Conservation (phyloP, 2,113 vertebrate genomes). For the Takifugu bimaculatus region DNA sequence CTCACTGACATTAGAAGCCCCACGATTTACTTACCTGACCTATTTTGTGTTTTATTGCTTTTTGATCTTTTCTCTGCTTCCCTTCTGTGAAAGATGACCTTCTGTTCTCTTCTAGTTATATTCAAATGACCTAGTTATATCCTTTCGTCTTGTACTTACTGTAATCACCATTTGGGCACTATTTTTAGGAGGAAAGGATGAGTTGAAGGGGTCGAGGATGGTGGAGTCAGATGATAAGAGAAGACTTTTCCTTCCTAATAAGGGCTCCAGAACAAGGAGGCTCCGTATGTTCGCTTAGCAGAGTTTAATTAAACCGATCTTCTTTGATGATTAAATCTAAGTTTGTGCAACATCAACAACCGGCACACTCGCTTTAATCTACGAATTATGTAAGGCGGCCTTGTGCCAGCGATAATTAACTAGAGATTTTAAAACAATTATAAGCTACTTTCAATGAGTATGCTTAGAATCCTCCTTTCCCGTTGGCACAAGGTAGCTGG, state of each 20-base stretch:
- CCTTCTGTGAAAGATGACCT: background rate
- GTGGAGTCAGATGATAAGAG: background rate
- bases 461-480: background rate
- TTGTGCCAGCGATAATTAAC: slow-evolving; percentile 31
- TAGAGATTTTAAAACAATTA: slow-evolving; percentile 13
- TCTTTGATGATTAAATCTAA: slow-evolving; percentile 44
- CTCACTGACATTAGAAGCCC: background rate
- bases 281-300: slow-evolving; percentile 10
- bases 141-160: background rate
- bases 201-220: background rate
- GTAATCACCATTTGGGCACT: slow-evolving; percentile 6
- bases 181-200: background rate
- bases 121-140: background rate
- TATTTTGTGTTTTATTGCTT: background rate
- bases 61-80: background rate
- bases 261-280: background rate
- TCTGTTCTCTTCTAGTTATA: background rate
- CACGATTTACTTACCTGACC: background rate
- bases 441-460: background rate
- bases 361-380: slow-evolving; percentile 15
- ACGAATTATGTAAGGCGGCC: slow-evolving; percentile 31
- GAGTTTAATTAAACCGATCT: slow-evolving; percentile 37
- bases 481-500: background rate
- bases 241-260: background rate
- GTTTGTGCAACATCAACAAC: slow-evolving; percentile 32